Evolutionary conservation across 2,797 vertebrate genomes (phyloP), one percentile per base, ranked within the genome.

Genomic region (Ctenochaetus hawaiiensis): DNA sequence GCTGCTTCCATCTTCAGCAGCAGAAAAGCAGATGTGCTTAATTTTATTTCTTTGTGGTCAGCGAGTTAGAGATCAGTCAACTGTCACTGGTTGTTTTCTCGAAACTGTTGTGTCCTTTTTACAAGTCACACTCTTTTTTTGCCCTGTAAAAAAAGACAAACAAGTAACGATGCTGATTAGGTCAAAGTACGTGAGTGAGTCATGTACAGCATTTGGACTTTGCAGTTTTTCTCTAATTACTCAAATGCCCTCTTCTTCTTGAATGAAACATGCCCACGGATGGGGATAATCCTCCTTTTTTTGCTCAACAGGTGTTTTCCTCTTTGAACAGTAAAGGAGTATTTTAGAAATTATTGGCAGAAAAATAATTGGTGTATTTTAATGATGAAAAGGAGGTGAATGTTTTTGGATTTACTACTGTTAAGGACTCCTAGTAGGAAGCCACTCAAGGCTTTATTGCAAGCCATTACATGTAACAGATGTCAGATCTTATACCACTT

Each of bases 81-180:
- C 48, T 47, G 58, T 75, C 77, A 78, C 69, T 78, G 73, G 67
- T 79, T 75, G 52, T 67, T 85, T 63, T 49, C 49, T 68, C 69
- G 53, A 70, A 79, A 77, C 30, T 41, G 54, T 67, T 82, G 60
- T 69, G 51, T 64, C 44, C 41, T 62, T 57, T 59, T 37, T 57
- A 34, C 30, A 58, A 75, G 56, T 73, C 75, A 30, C 44, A 30
- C 51, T 66, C n/a, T 57, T 68, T 72, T 54, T 74, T 52, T 72
- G 44, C 11, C 73, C 73, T 26, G 13, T 34, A 63, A 48, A 67
- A 18, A 67, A 43, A 59, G 17, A 45, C 41, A 74, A 58, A 67
- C 64, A 8, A 26, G 22, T 39, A 18, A 16, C 10, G 0, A 45
- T 41, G 47, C 7, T 49, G 16, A 64, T 8, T 18, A 56, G 51